Conservation (phyloP, 2,888 invertebrate genomes). For the Tinea trinotella region DNA sequence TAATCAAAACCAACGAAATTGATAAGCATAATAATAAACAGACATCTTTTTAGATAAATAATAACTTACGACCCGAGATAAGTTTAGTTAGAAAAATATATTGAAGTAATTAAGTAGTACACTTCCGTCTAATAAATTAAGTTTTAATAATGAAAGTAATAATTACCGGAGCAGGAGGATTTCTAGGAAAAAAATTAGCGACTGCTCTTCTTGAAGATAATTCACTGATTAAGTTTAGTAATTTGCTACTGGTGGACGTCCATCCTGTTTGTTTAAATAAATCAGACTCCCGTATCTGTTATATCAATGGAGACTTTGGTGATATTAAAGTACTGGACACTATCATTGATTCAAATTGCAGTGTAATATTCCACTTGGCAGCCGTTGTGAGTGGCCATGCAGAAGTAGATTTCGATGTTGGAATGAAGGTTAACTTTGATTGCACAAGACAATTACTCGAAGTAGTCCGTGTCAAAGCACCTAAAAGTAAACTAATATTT, state of each 20-base stretch:
- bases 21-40: background rate
- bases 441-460: conserved; percentile 49
- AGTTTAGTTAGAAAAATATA: background rate
- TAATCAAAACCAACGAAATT: background rate
- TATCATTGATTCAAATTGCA: conserved; percentile 32
- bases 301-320: conserved; percentile 31
- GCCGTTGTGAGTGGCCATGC: conserved; percentile 57
- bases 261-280: conserved; percentile 19
- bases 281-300: conserved; percentile 32
- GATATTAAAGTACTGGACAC: conserved; percentile 32
- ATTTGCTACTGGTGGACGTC: conserved; percentile 10
- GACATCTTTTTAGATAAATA: background rate
- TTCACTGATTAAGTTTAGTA: background rate
- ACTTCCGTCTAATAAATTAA: background rate
- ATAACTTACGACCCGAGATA: background rate
- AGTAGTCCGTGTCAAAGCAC: conserved; percentile 34
- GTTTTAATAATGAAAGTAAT: conserved; percentile 16
- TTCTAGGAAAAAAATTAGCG: conserved; percentile 17
- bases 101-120: background rate
- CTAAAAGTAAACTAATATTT: conserved; percentile 40
- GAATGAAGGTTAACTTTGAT: conserved; percentile 50
- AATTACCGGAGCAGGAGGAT: conserved; percentile 15
- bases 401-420: conserved; percentile 51
- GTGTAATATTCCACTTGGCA: conserved; percentile 49
- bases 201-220: conserved; percentile 4